A percentile compares a stretch with the other conserved stretches of the same genome.
Conservation (phyloP, 2,888 invertebrate genomes). For the Magallana nippona region DNA sequence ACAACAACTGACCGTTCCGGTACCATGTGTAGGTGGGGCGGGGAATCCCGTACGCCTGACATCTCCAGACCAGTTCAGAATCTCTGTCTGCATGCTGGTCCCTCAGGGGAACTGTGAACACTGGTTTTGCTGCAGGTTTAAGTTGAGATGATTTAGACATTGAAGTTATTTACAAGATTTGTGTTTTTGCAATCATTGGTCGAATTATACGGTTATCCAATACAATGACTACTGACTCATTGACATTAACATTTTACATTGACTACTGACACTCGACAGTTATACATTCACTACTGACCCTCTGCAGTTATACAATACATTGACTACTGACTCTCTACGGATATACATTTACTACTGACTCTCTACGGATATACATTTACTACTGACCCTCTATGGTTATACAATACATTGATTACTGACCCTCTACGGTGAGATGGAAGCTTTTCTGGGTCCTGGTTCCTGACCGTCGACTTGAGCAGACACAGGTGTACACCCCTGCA, state of each 20-base stretch:
- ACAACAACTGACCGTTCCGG: constrained; percentile 61
- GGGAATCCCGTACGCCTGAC: constrained; percentile 73
- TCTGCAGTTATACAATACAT: too few relatives aligned
- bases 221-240: too few relatives aligned
- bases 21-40: constrained; percentile 72
- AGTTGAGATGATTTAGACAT: not conserved
- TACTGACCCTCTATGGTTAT: too few relatives aligned
- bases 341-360: too few relatives aligned
- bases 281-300: too few relatives aligned
- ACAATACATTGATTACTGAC: constrained; percentile 46
- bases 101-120: constrained; percentile 71
- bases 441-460: constrained; percentile 51
- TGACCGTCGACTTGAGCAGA: constrained; percentile 81
- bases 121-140: constrained; percentile 71
- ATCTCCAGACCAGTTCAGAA: constrained; percentile 72
- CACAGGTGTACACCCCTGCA: constrained; percentile 94
- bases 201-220: too few relatives aligned
- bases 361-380: too few relatives aligned
- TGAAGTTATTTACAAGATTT: too few relatives aligned
- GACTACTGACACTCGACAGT: too few relatives aligned
- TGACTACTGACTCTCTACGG: too few relatives aligned
- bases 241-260: too few relatives aligned
- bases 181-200: too few relatives aligned
- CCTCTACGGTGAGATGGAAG: constrained; percentile 59
- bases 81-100: constrained; percentile 74